A percentile compares a stretch with the other conserved stretches of the same genome.
These are phyloP conservation scores for Podotricha telesiphe DNA, from an alignment of 2,888 invertebrate species.

Conservation along the genomic window DNA sequence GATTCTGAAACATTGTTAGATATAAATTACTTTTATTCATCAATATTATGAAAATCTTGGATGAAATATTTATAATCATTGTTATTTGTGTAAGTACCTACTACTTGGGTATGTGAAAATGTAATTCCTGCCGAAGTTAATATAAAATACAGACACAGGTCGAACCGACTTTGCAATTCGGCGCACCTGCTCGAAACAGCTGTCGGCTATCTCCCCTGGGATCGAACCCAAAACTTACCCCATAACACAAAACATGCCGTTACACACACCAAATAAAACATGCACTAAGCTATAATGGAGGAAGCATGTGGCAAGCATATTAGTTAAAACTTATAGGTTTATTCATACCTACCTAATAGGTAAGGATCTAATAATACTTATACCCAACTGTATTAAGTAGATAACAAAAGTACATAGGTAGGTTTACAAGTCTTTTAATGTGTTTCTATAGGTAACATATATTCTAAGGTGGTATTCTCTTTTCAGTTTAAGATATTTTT, in stretches of 20 bases:
- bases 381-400: too few relatives aligned
- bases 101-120: not conserved
- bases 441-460: too few relatives aligned
- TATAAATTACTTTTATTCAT: too few relatives aligned
- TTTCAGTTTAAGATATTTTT: too few relatives aligned
- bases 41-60: too few relatives aligned
- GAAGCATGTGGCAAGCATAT: not conserved
- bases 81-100: not conserved
- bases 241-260: conserved; percentile 52
- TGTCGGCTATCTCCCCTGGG: conserved; percentile 71
- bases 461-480: too few relatives aligned
- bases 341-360: too few relatives aligned
- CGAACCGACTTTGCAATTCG: conserved; percentile 40
- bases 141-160: conserved; percentile 34
- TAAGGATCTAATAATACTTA: too few relatives aligned
- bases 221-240: conserved; percentile 61
- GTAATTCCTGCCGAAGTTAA: conserved; percentile 19
- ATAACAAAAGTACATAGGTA: too few relatives aligned
- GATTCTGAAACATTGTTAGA: too few relatives aligned
- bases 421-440: too few relatives aligned
- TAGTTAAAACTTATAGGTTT: not conserved
- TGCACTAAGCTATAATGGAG: conserved; percentile 40
- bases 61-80: not conserved
- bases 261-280: conserved; percentile 43
- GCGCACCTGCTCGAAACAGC: conserved; percentile 61